Evolutionary conservation across 1,140 invertebrate genomes (phyloP).

Genomic region (Cotesia vestalis): DNA sequence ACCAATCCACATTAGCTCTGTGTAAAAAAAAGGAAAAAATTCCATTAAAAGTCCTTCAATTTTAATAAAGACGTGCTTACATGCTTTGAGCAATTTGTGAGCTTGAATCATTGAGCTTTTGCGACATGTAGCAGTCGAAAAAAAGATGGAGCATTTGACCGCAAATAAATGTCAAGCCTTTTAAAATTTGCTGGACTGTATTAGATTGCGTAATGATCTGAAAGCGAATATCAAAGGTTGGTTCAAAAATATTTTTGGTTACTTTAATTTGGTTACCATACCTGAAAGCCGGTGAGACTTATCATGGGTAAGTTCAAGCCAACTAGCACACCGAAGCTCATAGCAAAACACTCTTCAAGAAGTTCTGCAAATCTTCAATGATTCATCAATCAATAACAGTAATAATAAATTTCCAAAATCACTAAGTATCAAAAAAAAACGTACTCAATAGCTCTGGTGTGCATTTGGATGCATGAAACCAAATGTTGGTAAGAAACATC

Average conservation of each 20-base stretch:
- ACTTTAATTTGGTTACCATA: background rate
- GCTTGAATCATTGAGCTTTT: background rate
- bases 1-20: constrained; percentile 28
- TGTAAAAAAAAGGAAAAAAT: background rate
- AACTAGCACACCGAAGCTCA: background rate
- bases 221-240: background rate
- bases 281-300: background rate
- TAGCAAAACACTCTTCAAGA: background rate
- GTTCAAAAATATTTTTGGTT: too few species aligned
- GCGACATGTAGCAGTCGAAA: constrained; percentile 18
- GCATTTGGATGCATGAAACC: background rate
- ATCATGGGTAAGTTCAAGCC: background rate
- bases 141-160: background rate
- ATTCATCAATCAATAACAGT: background rate
- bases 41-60: background rate
- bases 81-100: background rate
- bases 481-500: background rate
- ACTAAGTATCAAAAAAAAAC: background rate
- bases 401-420: background rate
- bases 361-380: constrained; percentile 1
- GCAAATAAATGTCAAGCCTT: background rate
- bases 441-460: constrained; percentile 8
- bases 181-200: background rate
- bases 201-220: background rate
- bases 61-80: background rate